A percentile compares a stretch with the other conserved stretches of the same genome.
These are phyloP conservation scores for Caenorhabditis tropicalis DNA, from an alignment of 1,140 invertebrate genomes.

Conservation along the genomic window DNA sequence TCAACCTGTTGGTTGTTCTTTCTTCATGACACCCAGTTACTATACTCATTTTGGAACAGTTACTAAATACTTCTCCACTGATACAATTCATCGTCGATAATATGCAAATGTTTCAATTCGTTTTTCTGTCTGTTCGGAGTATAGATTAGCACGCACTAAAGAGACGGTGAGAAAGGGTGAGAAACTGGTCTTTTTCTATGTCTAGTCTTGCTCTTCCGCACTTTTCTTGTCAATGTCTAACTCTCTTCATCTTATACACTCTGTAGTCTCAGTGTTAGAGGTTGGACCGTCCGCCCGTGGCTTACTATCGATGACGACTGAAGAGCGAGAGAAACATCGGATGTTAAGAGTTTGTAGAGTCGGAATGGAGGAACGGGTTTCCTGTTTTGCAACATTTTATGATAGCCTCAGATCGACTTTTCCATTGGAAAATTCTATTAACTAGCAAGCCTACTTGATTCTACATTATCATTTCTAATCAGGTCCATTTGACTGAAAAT, in stretches of 20 bases:
- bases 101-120: not conserved
- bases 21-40: too few relatives aligned
- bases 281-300: not conserved
- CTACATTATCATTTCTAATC: too few relatives aligned
- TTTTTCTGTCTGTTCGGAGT: not conserved
- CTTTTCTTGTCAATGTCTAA: not conserved
- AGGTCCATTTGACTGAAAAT: too few relatives aligned
- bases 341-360: not conserved
- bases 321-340: not conserved
- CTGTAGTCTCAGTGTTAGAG: not conserved
- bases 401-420: too few relatives aligned
- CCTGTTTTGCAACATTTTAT: too few relatives aligned
- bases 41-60: too few relatives aligned
- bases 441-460: too few relatives aligned
- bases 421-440: too few relatives aligned
- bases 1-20: too few relatives aligned
- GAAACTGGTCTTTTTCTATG: slow-evolving; percentile 28
- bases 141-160: not conserved
- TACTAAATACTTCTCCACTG: too few relatives aligned
- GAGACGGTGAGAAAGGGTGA: not conserved
- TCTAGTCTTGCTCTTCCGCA: not conserved
- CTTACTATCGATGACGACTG: slow-evolving; percentile 13
- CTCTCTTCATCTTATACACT: not conserved
- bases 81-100: too few relatives aligned
- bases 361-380: not conserved